Evolutionary conservation across 2,113 vertebrate species (phyloP).

Genomic region (Halcyon senegalensis): DNA sequence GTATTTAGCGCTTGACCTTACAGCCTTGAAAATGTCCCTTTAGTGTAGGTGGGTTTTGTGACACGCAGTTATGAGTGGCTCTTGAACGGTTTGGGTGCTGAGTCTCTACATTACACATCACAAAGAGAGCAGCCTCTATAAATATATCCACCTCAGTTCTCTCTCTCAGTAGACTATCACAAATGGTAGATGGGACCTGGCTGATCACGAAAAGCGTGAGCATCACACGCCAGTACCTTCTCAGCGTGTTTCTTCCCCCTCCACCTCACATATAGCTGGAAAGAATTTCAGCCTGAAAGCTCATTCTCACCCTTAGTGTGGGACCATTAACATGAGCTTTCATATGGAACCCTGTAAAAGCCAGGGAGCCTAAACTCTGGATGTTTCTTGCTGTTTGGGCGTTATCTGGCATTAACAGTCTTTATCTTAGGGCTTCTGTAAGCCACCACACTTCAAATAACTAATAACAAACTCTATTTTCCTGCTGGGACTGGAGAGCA

Average conservation of each 20-base stretch:
- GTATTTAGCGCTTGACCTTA: neutral
- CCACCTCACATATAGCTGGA: neutral
- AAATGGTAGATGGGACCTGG: neutral
- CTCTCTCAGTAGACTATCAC: neutral
- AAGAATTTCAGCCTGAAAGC: neutral
- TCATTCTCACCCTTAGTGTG: rapidly evolving
- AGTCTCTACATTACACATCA: conserved; percentile 16
- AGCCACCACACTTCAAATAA: neutral
- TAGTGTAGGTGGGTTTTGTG: neutral
- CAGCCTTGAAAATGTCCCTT: neutral
- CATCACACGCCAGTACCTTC: neutral
- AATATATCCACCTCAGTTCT: neutral
- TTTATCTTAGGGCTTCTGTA: neutral
- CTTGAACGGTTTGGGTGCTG: neutral
- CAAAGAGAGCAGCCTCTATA: neutral
- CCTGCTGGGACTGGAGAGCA: neutral
- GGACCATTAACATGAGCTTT: neutral
- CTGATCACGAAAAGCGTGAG: neutral
- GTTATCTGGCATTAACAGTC: neutral
- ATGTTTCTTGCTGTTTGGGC: neutral
- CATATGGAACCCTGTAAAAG: neutral
- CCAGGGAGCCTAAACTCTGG: neutral
- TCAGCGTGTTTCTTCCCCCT: neutral
- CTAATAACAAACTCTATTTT: neutral
- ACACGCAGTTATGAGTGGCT: neutral